Evolutionary conservation across 2,888 invertebrate species (phyloP).

Genomic region (Tenthredo mesomela): DNA sequence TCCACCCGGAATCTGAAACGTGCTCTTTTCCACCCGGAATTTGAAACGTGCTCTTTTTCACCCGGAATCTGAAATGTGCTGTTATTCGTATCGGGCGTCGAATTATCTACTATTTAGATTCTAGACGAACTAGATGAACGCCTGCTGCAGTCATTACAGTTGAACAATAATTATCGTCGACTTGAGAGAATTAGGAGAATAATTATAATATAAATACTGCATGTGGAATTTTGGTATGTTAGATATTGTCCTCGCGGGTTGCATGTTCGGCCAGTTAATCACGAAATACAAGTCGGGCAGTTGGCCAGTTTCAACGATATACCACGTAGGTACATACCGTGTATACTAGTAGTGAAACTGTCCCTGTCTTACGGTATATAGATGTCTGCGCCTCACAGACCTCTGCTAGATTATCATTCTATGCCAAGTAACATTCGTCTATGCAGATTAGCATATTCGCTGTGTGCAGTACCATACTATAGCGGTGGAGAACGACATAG

Average conservation of each 20-base stretch:
- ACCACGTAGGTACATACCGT: not conserved
- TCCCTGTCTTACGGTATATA: not conserved
- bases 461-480: too few relatives aligned
- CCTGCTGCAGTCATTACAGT: too few relatives aligned
- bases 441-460: not conserved
- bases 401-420: not conserved
- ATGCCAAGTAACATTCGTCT: constrained; percentile 34
- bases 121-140: not conserved
- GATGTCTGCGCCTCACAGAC: not conserved
- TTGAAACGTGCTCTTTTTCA: too few relatives aligned
- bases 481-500: too few relatives aligned
- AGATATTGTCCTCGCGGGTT: constrained; percentile 36
- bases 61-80: too few relatives aligned
- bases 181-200: not conserved
- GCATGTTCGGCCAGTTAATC: constrained; percentile 31
- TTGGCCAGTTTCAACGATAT: constrained; percentile 31
- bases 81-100: too few relatives aligned
- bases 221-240: constrained; percentile 14
- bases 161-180: not conserved
- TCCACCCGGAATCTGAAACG: too few relatives aligned
- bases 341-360: not conserved
- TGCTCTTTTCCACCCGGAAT: too few relatives aligned
- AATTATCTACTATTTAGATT: not conserved
- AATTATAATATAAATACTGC: constrained; percentile 1
- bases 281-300: constrained; percentile 39